These are phyloP conservation scores for Venusia cambrica DNA, from an alignment of 2,888 invertebrate genomes.

Conservation along the genomic window DNA sequence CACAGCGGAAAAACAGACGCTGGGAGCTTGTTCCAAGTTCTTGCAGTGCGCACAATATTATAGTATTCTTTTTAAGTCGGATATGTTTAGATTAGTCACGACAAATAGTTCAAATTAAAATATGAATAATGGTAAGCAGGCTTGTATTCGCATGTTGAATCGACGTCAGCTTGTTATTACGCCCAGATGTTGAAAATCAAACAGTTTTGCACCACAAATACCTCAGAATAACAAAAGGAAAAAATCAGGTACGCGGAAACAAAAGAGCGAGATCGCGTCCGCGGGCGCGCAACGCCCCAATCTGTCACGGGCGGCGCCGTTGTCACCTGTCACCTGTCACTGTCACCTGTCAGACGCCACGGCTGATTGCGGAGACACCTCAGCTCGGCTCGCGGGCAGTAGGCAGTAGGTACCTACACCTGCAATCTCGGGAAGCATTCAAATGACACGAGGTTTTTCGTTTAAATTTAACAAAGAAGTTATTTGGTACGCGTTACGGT, in stretches of 20 bases:
- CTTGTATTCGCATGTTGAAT: too few species aligned
- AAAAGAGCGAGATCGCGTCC: slow-evolving; percentile 39
- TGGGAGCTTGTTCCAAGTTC: too few species aligned
- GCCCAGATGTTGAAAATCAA: slow-evolving; percentile 10
- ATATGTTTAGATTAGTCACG: too few species aligned
- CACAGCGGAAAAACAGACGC: too few species aligned
- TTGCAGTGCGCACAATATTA: too few species aligned
- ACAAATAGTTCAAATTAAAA: too few species aligned
- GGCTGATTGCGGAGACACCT: slow-evolving; percentile 50
- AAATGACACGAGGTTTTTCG: slow-evolving; percentile 14
- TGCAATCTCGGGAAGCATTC: slow-evolving; percentile 26
- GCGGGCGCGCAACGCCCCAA: slow-evolving; percentile 61
- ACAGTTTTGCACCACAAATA: slow-evolving; percentile 15
- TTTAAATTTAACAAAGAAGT: too few species aligned
- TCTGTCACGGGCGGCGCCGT: slow-evolving; percentile 62
- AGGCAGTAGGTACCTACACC: too few species aligned
- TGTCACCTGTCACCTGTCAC: slow-evolving; percentile 54
- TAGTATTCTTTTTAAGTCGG: too few species aligned
- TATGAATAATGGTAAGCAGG: too few species aligned
- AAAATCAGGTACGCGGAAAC: slow-evolving; percentile 51
- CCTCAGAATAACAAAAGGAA: slow-evolving; percentile 33
- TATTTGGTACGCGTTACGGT: too few species aligned
- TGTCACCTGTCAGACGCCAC: slow-evolving; percentile 56
- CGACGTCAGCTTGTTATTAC: too few species aligned
- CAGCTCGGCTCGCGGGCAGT: slow-evolving; percentile 25